Conservation (phyloP, 2,888 invertebrate genomes). For the Epicampocera succincta region DNA sequence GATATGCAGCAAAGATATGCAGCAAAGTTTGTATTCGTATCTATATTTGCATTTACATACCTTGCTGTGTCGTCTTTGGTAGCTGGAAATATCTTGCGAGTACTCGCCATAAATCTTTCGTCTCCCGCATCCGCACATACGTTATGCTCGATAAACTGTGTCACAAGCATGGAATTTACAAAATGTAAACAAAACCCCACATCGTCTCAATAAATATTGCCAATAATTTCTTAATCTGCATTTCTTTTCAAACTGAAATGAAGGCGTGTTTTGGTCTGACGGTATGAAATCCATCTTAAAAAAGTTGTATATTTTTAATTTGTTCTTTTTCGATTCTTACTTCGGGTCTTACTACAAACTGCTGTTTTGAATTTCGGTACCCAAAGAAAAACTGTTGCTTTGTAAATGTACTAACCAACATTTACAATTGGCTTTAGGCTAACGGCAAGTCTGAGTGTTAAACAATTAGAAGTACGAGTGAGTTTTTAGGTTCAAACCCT, state of each 20-base stretch:
- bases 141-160: slow-evolving; percentile 60
- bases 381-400: too few species aligned
- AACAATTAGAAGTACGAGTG: too few species aligned
- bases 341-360: too few species aligned
- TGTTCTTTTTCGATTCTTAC: too few species aligned
- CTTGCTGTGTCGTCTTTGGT: slow-evolving; percentile 28
- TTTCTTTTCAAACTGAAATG: neutral
- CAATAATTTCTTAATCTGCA: slow-evolving; percentile 11
- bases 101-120: slow-evolving; percentile 29
- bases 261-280: neutral
- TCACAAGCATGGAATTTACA: slow-evolving; percentile 48
- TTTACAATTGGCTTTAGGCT: too few species aligned
- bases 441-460: too few species aligned
- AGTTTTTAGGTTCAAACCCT: too few species aligned
- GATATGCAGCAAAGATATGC: neutral
- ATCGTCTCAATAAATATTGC: slow-evolving; percentile 15
- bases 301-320: too few species aligned
- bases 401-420: too few species aligned
- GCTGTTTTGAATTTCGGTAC: too few species aligned
- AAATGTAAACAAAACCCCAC: slow-evolving; percentile 41
- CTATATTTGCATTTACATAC: slow-evolving; percentile 19
- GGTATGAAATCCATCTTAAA: too few species aligned
- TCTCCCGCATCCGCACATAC: slow-evolving; percentile 42
- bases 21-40: too few species aligned
- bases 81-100: slow-evolving; percentile 21